These are phyloP conservation scores for Drosophila parvula DNA, from an alignment of 1,140 invertebrate genomes.

Conservation along the genomic window DNA sequence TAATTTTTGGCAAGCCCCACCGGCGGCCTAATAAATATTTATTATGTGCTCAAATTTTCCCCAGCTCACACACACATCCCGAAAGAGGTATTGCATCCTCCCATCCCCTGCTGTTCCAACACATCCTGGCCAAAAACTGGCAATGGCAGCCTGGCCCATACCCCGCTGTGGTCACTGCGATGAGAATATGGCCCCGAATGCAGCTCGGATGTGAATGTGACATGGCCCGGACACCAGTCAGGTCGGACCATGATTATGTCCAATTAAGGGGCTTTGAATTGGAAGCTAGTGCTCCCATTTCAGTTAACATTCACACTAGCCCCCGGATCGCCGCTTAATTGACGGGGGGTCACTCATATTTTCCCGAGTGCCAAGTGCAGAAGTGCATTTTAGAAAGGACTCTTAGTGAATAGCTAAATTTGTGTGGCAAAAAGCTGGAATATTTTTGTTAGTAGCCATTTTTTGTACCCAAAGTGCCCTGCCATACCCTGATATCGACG, in stretches of 20 bases:
- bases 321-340: conserved; percentile 1
- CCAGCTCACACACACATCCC: conserved; percentile 9
- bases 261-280: conserved; percentile 44
- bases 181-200: conserved; percentile 15
- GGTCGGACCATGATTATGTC: conserved; percentile 37
- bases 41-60: conserved; percentile 50
- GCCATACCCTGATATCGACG: background rate
- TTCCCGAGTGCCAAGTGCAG: background rate
- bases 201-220: conserved; percentile 39
- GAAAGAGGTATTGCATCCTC: conserved; percentile 3
- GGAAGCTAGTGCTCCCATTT: conserved; percentile 8
- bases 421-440: background rate
- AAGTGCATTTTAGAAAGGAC: background rate
- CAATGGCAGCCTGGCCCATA: conserved; percentile 15
- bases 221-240: conserved; percentile 22
- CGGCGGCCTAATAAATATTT: conserved; percentile 74
- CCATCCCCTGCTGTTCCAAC: conserved; percentile 12
- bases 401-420: background rate
- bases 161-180: conserved; percentile 24
- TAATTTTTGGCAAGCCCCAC: conserved; percentile 66
- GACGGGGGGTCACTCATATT: background rate
- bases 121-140: conserved; percentile 26
- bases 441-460: background rate
- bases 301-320: background rate
- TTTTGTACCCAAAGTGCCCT: background rate